Evolutionary conservation across 2,113 vertebrate species (phyloP), one percentile per base, ranked within the genome.

Genomic region (Rhinolophus sinicus): DNA sequence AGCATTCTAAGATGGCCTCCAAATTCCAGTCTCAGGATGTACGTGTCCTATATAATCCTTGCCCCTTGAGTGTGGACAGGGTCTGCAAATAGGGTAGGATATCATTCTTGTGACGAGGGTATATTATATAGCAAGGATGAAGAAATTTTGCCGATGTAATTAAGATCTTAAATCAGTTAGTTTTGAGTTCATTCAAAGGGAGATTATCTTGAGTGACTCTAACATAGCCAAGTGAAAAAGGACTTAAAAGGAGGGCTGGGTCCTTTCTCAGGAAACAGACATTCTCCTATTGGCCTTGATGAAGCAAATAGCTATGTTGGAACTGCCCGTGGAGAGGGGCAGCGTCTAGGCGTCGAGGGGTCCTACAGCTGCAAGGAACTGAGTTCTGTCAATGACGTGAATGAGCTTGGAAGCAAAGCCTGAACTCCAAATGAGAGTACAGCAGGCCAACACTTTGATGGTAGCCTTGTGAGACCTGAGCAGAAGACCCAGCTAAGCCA

Each of bases 81-180:
- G 44, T 47, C n/a, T 22, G 0, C 47, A 26, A 38, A 64, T 15
- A 8, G n/a, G 30, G 50, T 13, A 3, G 44, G 5, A 3, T 0
- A 13, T 40, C 19, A 14, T 21, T 44, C 35, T 69, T n/a, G 1
- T 13, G 33, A 64, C 19, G 11, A 19, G 14, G 30, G 60, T 9
- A 38, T 5, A 10, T 6, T 28, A 24, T 8, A n/a, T 5, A 38
- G 65, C 21, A 47, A 67, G 84, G 47, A 76, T 4, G 6, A 77
- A 72, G 40, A 69, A 19, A 80, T 38, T 91, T 78, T 35, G 22
- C 56, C 67, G n/a, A 47, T 76, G 9, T 13, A 4, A 78, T 3
- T 38, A 77, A 91, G 67, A 50, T 21, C 52, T 35, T 11, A 40
- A 90, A 6, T 92, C 21, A 69, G 33, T 14, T 30, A 28, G 13